Percentiles rank a stretch among this genome's conserved stretches.
phyloP scores from a whole-genome alignment of 2,888 invertebrate species.

The Chesias legatella region DNA sequence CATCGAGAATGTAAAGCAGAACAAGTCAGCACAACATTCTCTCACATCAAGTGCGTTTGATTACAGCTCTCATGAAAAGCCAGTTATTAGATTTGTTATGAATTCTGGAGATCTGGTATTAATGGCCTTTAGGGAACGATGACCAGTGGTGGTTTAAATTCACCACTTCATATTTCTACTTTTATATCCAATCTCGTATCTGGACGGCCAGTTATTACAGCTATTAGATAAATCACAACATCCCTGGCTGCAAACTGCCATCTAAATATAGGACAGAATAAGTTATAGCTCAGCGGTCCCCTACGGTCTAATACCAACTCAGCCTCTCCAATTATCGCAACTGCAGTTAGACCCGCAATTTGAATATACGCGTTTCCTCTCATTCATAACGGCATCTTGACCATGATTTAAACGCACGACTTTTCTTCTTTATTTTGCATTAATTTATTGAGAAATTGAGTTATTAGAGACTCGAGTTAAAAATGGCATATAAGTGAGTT shows the following conservation, averaged over 20 bases:
- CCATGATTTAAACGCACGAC: constrained; percentile 27
- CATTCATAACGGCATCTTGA: constrained; percentile 38
- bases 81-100: too few species aligned
- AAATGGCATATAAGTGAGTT: too few species aligned
- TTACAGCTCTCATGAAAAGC: too few species aligned
- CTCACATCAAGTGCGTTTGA: too few species aligned
- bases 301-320: constrained; percentile 51
- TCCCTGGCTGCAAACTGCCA: constrained; percentile 44
- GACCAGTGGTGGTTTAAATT: too few species aligned
- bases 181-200: constrained; percentile 15
- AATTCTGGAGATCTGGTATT: too few species aligned
- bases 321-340: constrained; percentile 59
- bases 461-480: too few species aligned
- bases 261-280: constrained; percentile 56
- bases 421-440: constrained; percentile 5
- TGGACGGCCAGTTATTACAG: constrained; percentile 17
- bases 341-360: constrained; percentile 57
- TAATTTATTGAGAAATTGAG: too few species aligned
- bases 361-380: constrained; percentile 58
- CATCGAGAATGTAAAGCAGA: constrained; percentile 22
- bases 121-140: too few species aligned
- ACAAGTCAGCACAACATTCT: constrained; percentile 9
- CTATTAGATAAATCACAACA: constrained; percentile 52
- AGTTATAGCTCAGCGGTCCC: constrained; percentile 45
- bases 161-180: too few species aligned